Evolutionary conservation across 2,888 invertebrate genomes (phyloP).

Genomic region (Clusia tigrina): DNA sequence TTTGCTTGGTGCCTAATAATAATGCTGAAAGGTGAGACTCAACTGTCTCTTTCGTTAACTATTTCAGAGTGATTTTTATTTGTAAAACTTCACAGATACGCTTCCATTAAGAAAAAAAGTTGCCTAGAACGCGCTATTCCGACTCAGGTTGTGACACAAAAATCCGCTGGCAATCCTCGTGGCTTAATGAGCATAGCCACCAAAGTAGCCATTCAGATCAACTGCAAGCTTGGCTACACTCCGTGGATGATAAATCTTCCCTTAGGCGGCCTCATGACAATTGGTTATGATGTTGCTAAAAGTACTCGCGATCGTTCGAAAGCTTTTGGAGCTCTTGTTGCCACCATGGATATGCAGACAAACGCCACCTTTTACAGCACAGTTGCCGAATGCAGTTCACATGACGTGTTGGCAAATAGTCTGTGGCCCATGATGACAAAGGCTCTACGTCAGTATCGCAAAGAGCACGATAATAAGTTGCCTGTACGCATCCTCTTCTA

Average conservation of each 20-base stretch:
- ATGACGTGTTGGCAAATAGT: slow-evolving; percentile 79
- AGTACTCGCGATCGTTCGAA: slow-evolving; percentile 75
- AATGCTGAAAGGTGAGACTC: slow-evolving; percentile 71
- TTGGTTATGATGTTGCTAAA: slow-evolving; percentile 90
- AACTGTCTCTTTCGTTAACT: not conserved
- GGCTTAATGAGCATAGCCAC: slow-evolving; percentile 82
- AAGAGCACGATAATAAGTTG: slow-evolving; percentile 57
- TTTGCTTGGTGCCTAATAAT: slow-evolving; percentile 76
- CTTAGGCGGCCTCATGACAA: slow-evolving; percentile 75
- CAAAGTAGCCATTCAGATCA: slow-evolving; percentile 92
- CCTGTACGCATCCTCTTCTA: slow-evolving; percentile 83
- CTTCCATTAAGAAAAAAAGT: slow-evolving; percentile 87
- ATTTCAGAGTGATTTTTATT: not conserved
- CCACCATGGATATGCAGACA: slow-evolving; percentile 69
- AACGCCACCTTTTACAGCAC: slow-evolving; percentile 78
- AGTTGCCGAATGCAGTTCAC: slow-evolving; percentile 75
- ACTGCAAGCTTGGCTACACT: slow-evolving; percentile 91
- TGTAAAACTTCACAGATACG: slow-evolving; percentile 71
- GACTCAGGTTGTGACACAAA: slow-evolving; percentile 68
- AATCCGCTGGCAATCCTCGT: slow-evolving; percentile 50
- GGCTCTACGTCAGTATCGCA: slow-evolving; percentile 56
- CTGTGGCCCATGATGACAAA: slow-evolving; percentile 72
- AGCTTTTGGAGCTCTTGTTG: slow-evolving; percentile 81
- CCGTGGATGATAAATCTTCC: slow-evolving; percentile 85
- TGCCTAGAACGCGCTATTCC: slow-evolving; percentile 78